Evolutionary conservation across 37 sponge, comb jelly and placozoan genomes (phyloP).

Genomic region (Agelas oroides): DNA sequence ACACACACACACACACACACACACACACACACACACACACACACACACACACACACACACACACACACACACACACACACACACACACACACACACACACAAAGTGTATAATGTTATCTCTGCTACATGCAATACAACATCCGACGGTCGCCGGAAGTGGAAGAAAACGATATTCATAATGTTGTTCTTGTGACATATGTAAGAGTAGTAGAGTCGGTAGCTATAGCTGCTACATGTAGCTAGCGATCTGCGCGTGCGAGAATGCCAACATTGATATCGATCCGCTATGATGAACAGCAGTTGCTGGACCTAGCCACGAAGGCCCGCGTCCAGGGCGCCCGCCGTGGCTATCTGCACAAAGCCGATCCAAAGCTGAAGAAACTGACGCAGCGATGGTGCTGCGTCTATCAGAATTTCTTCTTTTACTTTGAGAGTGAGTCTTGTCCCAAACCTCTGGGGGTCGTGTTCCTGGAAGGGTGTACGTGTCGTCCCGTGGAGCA

Average conservation of each 20-base stretch:
- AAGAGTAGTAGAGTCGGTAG: no score
- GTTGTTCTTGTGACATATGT: no score
- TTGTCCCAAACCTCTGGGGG: constrained; percentile 39
- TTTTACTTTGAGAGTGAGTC: constrained; percentile 67
- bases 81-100: no score
- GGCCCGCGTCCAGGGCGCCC: constrained; percentile 23
- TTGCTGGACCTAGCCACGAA: constrained; percentile 43
- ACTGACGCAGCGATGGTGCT: constrained; percentile 53
- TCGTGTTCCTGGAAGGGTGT: constrained; percentile 54
- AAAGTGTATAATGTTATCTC: no score
- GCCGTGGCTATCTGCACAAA: constrained; percentile 49
- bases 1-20: no score
- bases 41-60: no score
- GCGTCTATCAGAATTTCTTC: constrained; percentile 55
- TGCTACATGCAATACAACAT: no score
- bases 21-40: no score
- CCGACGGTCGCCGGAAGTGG: no score
- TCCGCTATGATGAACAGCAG: constrained; percentile 57
- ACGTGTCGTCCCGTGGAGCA: constrained; percentile 31
- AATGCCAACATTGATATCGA: constrained; percentile 21
- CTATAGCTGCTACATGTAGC: no score
- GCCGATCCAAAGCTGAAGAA: constrained; percentile 45
- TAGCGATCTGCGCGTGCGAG: neutral
- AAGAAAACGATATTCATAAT: no score
- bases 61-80: no score